Percentiles rank a stretch among this genome's conserved stretches.
Conservation (phyloP, 1,140 invertebrate genomes). For the Drosophila mojavensis region DNA sequence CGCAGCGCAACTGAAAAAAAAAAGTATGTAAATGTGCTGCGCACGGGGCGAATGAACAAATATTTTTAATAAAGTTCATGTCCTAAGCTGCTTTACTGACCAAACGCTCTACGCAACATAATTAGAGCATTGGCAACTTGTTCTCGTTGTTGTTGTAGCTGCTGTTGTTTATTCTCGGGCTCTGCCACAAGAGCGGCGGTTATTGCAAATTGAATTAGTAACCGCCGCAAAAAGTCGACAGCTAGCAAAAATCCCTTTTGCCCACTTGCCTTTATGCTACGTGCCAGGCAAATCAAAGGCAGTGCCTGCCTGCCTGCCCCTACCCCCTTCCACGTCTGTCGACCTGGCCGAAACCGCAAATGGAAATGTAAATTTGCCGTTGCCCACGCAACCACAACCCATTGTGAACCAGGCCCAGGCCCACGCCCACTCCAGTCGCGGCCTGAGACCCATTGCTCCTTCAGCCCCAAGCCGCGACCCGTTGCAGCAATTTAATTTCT, state of each 20-base stretch:
- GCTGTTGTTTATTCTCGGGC: conserved; percentile 23
- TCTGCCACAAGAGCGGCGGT: conserved; percentile 47
- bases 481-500: conserved; percentile 83
- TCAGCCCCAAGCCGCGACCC: conserved; percentile 37
- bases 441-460: neutral
- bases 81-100: conserved; percentile 73
- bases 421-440: neutral
- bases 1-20: conserved; percentile 44
- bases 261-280: conserved; percentile 49
- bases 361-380: conserved; percentile 77
- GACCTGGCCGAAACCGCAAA: conserved; percentile 60
- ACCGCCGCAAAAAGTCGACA: conserved; percentile 62
- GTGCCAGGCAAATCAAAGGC: conserved; percentile 71
- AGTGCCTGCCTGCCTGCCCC: neutral
- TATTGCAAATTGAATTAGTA: conserved; percentile 82
- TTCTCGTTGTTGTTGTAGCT: conserved; percentile 4
- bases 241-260: conserved; percentile 75
- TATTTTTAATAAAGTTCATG: conserved; percentile 81
- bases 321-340: neutral
- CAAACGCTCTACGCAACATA: conserved; percentile 66
- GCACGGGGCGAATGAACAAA: conserved; percentile 52
- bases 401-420: conserved; percentile 25
- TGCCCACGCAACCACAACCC: conserved; percentile 65
- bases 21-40: conserved; percentile 69
- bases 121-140: conserved; percentile 61